Base-by-base conservation (phyloP, 2,888 invertebrate species). In the Ichneumoninae sp. region DNA sequence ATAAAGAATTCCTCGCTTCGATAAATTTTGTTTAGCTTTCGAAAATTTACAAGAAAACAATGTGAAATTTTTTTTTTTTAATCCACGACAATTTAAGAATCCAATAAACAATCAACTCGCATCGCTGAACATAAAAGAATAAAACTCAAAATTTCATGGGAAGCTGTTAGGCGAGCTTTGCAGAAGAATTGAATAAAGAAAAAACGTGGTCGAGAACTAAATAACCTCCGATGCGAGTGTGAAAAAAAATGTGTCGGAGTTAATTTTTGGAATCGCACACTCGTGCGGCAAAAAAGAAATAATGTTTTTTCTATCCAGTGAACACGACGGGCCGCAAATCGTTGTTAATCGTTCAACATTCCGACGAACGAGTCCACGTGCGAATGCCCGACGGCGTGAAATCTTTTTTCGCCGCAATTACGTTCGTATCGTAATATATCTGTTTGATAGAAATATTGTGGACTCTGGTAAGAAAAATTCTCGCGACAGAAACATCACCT, bases 401-500 rank as follows among this genome's bases (percentile, higher is more conserved):
- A 47, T 26, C 44, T 47, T 47, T 47, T 47, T 47, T 47, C 4
- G 0, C 10, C 44, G 16, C 16, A 13, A 44, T 16, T 47, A 47
- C 1, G 13, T 26, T 22, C 57, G 26, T 57, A 13, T 26, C 3
- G 57, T 47, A 57, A 13, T 22, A 22, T 47, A 57, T 57, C 26
- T 19, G 22, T 54, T 8, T 10, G 22, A 22, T 13, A 57, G 13
- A 26, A 57, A 57, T 22, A 26, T 26, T 22, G 57, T 57, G 1
- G 57, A 57, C 26, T 57, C 26, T 50, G 10, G 47, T 22, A 22
- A 68, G 22, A 68, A 3, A 22, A 68, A 68, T 57, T 60, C 47
- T 60, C 66, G 68, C 72, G 44, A 52, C 33, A n/a, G n/a, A 62
- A 83, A 80, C 57, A 83, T 80, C 80, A 84, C 84, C 84, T 84